These are phyloP conservation scores for Metellina segmentata DNA, from an alignment of 2,888 invertebrate species.

Conservation along the genomic window DNA sequence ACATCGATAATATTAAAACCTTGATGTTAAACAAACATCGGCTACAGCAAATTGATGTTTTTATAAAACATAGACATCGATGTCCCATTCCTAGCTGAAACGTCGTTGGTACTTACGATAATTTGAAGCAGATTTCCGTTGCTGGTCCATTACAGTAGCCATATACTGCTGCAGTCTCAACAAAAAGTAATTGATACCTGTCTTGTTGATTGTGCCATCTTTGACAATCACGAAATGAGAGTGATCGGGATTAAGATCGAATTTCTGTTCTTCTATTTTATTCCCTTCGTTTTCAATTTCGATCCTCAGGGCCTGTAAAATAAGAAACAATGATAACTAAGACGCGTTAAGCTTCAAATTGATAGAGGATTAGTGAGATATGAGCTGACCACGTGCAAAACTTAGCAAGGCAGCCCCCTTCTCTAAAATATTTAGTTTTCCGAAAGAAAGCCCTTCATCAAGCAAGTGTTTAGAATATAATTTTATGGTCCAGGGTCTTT, in stretches of 20 bases:
- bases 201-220: slow-evolving; percentile 78
- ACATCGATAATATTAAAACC: no score
- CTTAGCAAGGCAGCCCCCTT: no score
- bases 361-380: neutral
- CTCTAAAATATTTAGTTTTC: no score
- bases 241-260: slow-evolving; percentile 80
- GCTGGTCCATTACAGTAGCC: slow-evolving; percentile 73
- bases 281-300: slow-evolving; percentile 78
- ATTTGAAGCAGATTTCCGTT: slow-evolving; percentile 49
- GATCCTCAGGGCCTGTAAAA: slow-evolving; percentile 34
- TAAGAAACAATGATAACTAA: neutral
- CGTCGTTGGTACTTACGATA: slow-evolving; percentile 34
- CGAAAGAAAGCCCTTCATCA: neutral
- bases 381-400: neutral
- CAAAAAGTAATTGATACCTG: slow-evolving; percentile 78
- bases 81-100: no score
- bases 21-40: no score
- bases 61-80: no score
- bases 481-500: no score
- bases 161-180: slow-evolving; percentile 77
- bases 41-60: no score
- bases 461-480: neutral
- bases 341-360: neutral
- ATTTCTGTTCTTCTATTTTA: slow-evolving; percentile 77
- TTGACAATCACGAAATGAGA: slow-evolving; percentile 80